Percentiles rank a stretch among this genome's conserved stretches.
Conservation (phyloP, 2,113 vertebrate species). For the Neogobius melanostomus region DNA sequence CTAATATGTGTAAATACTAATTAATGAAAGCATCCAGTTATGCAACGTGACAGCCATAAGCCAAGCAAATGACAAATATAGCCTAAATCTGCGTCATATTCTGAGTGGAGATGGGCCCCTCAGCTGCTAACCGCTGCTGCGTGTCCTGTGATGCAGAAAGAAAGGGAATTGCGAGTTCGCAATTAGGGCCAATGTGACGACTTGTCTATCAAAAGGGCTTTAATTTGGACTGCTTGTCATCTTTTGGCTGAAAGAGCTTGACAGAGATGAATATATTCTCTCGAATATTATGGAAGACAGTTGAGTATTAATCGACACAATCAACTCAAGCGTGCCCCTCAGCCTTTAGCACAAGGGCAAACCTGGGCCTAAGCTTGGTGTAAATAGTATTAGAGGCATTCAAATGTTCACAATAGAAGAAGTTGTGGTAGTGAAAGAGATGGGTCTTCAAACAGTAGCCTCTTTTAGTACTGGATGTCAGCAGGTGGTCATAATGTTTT, state of each 20-base stretch:
- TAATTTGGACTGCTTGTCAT: conserved; percentile 45
- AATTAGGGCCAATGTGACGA: conserved; percentile 62
- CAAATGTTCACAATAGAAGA: too few species aligned
- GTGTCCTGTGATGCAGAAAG: conserved; percentile 56
- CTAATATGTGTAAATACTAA: conserved; percentile 72
- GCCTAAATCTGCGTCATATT: conserved; percentile 45
- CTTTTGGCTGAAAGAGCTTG: conserved; percentile 31
- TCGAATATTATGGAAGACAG: conserved; percentile 31
- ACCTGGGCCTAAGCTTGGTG: too few species aligned
- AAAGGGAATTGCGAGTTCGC: conserved; percentile 46
- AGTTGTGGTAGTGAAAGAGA: too few species aligned
- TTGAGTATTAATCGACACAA: conserved; percentile 24
- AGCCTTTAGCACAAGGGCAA: too few species aligned
- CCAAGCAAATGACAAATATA: conserved; percentile 45
- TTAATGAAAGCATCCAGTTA: conserved; percentile 60
- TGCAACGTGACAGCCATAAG: conserved; percentile 42
- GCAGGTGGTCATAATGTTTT: background rate
- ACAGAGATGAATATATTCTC: conserved; percentile 16
- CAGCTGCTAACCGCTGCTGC: conserved; percentile 31
- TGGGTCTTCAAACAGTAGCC: too few species aligned
- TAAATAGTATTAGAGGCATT: too few species aligned
- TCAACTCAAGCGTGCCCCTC: background rate
- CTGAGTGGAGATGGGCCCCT: conserved; percentile 44
- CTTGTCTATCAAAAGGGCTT: conserved; percentile 58
- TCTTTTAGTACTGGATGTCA: background rate